A percentile compares a stretch with the other conserved stretches of the same genome.
Conservation (phyloP, 1,140 invertebrate species). For the Drosophila ananassae region DNA sequence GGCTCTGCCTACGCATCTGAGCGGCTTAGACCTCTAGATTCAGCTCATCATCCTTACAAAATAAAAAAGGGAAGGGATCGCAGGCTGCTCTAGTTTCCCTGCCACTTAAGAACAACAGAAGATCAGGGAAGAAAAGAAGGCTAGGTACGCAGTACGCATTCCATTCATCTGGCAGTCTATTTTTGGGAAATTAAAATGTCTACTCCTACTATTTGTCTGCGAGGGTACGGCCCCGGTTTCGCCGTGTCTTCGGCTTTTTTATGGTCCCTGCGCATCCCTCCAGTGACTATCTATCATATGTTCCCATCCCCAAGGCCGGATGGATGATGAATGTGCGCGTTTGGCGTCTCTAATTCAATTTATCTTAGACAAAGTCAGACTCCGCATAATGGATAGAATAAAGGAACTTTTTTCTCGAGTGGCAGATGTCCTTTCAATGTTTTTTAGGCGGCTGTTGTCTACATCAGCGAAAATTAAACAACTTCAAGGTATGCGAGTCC, state of each 20-base stretch:
- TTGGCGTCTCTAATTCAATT: slow-evolving; percentile 80
- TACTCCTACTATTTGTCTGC: slow-evolving; percentile 76
- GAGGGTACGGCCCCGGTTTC: slow-evolving; percentile 40
- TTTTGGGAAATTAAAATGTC: slow-evolving; percentile 79
- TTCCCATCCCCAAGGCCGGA: slow-evolving; percentile 33
- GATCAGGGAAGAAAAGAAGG: slow-evolving; percentile 5
- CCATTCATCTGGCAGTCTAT: slow-evolving; percentile 62
- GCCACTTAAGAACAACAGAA: slow-evolving; percentile 31
- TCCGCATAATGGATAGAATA: slow-evolving; percentile 64
- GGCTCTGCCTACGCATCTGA: slow-evolving; percentile 67
- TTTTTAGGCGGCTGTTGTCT: slow-evolving; percentile 54
- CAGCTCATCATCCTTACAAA: slow-evolving; percentile 35
- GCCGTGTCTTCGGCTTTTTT: slow-evolving; percentile 53
- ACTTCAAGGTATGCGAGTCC: neutral
- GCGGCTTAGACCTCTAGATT: slow-evolving; percentile 52
- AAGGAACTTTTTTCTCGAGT: slow-evolving; percentile 38
- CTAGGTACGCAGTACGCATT: slow-evolving; percentile 9
- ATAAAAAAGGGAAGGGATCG: slow-evolving; percentile 4
- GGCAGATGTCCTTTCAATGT: slow-evolving; percentile 65
- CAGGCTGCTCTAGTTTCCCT: slow-evolving; percentile 61
- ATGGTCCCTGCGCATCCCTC: slow-evolving; percentile 23
- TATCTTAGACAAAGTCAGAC: slow-evolving; percentile 77
- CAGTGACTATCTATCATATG: slow-evolving; percentile 66
- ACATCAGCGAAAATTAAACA: slow-evolving; percentile 13
- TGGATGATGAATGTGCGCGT: slow-evolving; percentile 77